A percentile compares a stretch with the other conserved stretches of the same genome.
Conservation (phyloP, 2,797 vertebrate species). For the Spatula clypeata region DNA sequence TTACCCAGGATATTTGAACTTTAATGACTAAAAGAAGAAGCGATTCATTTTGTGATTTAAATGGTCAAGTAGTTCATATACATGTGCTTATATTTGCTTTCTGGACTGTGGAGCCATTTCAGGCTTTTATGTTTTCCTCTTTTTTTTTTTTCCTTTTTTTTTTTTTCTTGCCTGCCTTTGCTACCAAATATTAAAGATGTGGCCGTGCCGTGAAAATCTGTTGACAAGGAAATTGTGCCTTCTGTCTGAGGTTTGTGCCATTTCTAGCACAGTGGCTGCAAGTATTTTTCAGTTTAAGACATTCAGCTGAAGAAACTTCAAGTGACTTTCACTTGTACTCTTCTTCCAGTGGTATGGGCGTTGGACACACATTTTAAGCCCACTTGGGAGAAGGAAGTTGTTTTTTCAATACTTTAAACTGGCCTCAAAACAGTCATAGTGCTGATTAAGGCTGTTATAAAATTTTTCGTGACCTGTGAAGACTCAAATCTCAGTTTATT, state of each 20-base stretch:
- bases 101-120: not conserved
- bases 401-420: not conserved
- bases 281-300: not conserved
- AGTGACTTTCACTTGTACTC: not conserved
- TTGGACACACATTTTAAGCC: not conserved
- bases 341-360: not conserved
- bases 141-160: not conserved
- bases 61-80: too few species aligned
- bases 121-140: not conserved
- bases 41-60: not conserved
- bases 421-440: not conserved
- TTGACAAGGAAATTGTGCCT: not conserved
- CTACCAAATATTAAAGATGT: not conserved
- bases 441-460: not conserved
- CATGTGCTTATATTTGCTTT: rapidly evolving
- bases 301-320: not conserved
- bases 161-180: not conserved
- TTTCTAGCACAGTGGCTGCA: not conserved
- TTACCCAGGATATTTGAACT: not conserved
- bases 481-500: too few species aligned
- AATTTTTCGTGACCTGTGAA: not conserved
- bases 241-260: not conserved
- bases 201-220: not conserved
- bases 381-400: not conserved
- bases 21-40: not conserved